These are phyloP conservation scores for Cassiopea xamachana DNA, from an alignment of 30 jellyfish, hydroid and myxozoan genomes.

Conservation along the genomic window DNA sequence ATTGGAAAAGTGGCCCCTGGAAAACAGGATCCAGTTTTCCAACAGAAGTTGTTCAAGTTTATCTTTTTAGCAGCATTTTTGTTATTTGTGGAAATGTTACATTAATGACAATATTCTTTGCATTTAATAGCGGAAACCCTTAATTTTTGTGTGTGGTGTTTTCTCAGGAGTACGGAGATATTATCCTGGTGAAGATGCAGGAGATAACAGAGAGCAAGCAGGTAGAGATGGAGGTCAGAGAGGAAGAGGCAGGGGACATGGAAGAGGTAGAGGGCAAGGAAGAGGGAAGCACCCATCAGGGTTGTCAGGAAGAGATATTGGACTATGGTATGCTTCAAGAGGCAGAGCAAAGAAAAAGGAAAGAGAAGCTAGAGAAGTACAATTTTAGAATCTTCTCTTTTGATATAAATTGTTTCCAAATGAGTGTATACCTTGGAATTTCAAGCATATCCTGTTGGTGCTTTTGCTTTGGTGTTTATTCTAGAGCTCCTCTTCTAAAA, in stretches of 20 bases:
- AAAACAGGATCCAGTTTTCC: too few relatives aligned
- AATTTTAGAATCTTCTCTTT: neutral
- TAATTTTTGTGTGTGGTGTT: neutral
- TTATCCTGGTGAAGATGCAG: neutral
- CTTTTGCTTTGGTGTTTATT: neutral
- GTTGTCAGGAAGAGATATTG: conserved; percentile 87
- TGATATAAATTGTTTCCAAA: too few relatives aligned
- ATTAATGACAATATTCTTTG: too few relatives aligned
- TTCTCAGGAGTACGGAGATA: conserved; percentile 20
- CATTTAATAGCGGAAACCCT: too few relatives aligned
- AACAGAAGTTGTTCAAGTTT: too few relatives aligned
- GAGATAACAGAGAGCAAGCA: neutral
- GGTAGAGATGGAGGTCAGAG: conserved; percentile 34
- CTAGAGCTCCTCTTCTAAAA: neutral
- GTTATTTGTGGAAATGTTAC: too few relatives aligned
- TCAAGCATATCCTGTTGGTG: neutral
- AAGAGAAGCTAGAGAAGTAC: conserved; percentile 65
- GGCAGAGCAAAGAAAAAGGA: conserved; percentile 70
- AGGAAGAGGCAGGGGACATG: conserved; percentile 35
- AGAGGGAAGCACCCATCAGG: conserved; percentile 90
- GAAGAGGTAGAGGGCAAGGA: conserved; percentile 61
- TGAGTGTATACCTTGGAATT: neutral
- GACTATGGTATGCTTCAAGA: conserved; percentile 88
- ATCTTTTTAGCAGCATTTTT: too few relatives aligned
- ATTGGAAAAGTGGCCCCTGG: too few relatives aligned